Evolutionary conservation across 2,888 invertebrate species (phyloP).

Genomic region (Chrysolina oricalcia): DNA sequence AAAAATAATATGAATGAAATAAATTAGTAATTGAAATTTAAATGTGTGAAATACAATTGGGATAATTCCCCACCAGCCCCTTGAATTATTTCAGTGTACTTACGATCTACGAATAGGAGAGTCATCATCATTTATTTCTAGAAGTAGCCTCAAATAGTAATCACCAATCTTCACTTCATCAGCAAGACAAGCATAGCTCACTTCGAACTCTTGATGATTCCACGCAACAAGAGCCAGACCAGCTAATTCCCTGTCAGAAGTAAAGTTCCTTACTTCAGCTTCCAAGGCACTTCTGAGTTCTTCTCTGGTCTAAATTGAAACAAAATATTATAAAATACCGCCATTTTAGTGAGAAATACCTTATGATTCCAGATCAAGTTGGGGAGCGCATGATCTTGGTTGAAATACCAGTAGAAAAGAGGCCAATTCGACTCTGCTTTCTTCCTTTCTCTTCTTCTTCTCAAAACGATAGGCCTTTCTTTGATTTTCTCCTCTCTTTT

Average conservation of each 20-base stretch:
- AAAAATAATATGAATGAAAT: no score
- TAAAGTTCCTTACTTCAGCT: conserved; percentile 93
- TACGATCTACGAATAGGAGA: conserved; percentile 93
- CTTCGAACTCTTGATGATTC: conserved; percentile 98
- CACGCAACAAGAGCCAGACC: conserved; percentile 89
- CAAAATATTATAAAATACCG: neutral
- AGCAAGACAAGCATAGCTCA: conserved; percentile 93
- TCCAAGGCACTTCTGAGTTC: conserved; percentile 94
- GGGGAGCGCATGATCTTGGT: conserved; percentile 93
- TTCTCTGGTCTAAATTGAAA: conserved; percentile 85
- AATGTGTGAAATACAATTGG: no score
- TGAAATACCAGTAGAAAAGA: conserved; percentile 96
- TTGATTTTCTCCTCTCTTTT: conserved; percentile 77
- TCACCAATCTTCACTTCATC: conserved; percentile 99
- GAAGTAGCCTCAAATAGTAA: conserved; percentile 94
- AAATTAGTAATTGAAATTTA: no score
- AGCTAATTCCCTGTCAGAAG: conserved; percentile 91
- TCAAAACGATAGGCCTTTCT: conserved; percentile 91
- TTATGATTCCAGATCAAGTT: conserved; percentile 99
- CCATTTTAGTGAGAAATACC: conserved; percentile 70
- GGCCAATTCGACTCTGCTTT: conserved; percentile 93
- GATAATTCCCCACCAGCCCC: no score
- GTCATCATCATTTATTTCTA: conserved; percentile 93
- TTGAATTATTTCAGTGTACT: conserved; percentile 67
- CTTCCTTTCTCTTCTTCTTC: conserved; percentile 90